Evolutionary conservation across 2,113 vertebrate genomes (phyloP).

Genomic region (Piaya cayana): DNA sequence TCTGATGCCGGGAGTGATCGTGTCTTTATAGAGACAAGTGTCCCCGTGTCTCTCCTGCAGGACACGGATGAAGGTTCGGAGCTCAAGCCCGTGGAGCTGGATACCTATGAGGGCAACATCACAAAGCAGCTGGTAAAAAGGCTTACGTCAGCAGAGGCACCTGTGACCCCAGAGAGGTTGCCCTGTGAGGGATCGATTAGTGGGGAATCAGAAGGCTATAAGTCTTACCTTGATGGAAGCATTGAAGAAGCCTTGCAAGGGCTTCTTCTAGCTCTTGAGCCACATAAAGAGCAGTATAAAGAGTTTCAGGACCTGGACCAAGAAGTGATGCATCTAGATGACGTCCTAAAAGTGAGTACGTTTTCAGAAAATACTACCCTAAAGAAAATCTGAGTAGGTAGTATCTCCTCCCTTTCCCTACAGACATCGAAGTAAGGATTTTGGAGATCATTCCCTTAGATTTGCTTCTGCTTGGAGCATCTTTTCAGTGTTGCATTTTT

Average conservation of each 20-base stretch:
- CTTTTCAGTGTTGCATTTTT: neutral
- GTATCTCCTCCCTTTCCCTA: neutral
- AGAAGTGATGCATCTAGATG: slow-evolving; percentile 92
- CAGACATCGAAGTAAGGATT: neutral
- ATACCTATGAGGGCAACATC: slow-evolving; percentile 90
- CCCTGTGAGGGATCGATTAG: slow-evolving; percentile 73
- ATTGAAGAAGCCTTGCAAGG: slow-evolving; percentile 92
- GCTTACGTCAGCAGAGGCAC: slow-evolving; percentile 86
- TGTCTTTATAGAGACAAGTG: slow-evolving; percentile 77
- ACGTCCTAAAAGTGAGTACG: slow-evolving; percentile 91
- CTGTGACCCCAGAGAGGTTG: slow-evolving; percentile 55
- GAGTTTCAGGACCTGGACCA: slow-evolving; percentile 95
- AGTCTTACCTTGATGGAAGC: slow-evolving; percentile 86
- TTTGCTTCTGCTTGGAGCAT: neutral
- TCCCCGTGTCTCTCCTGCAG: slow-evolving; percentile 77
- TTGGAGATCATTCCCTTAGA: neutral
- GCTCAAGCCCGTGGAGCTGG: slow-evolving; percentile 94
- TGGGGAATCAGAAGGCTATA: slow-evolving; percentile 85
- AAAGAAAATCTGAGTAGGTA: slow-evolving; percentile 5
- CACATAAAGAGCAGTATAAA: slow-evolving; percentile 87
- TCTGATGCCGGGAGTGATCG: slow-evolving; percentile 52
- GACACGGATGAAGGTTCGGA: slow-evolving; percentile 84
- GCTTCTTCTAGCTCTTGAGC: slow-evolving; percentile 88
- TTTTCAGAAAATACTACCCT: slow-evolving; percentile 24
- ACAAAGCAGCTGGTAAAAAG: slow-evolving; percentile 94